Evolutionary conservation across 2,113 vertebrate genomes (phyloP).

Genomic region (Psilopogon haemacephalus): DNA sequence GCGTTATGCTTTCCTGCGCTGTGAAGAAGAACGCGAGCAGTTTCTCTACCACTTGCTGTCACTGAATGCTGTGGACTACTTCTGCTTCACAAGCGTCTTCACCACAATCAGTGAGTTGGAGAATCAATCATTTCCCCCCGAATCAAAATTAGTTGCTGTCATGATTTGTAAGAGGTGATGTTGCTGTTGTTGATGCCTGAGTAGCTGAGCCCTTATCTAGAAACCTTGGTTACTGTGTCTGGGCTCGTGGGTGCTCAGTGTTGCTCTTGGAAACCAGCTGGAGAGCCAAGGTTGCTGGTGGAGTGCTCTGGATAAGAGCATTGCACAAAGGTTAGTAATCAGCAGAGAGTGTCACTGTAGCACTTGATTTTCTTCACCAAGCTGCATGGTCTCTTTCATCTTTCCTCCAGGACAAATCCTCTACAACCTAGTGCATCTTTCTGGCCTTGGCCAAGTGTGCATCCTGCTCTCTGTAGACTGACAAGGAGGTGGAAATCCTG

Average conservation of each 20-base stretch:
- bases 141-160: neutral
- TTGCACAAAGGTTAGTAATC: neutral
- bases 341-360: neutral
- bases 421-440: neutral
- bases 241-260: neutral
- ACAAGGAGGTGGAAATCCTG: neutral
- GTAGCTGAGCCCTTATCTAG: neutral
- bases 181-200: neutral
- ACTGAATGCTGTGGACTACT: slow-evolving; percentile 96
- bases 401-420: neutral
- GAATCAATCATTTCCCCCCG: neutral
- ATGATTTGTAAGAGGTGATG: neutral
- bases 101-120: slow-evolving; percentile 87
- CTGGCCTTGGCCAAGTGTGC: neutral
- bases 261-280: slow-evolving; percentile 25
- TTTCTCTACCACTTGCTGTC: slow-evolving; percentile 96
- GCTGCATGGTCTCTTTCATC: neutral
- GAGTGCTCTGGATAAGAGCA: neutral
- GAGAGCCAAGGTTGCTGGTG: neutral
- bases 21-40: slow-evolving; percentile 96
- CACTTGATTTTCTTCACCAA: neutral
- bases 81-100: slow-evolving; percentile 97
- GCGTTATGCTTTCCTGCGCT: slow-evolving; percentile 93
- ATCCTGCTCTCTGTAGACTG: neutral
- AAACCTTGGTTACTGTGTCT: neutral